Conservation (phyloP, 2,888 invertebrate species). For the Omphaloscelis lunosa region DNA sequence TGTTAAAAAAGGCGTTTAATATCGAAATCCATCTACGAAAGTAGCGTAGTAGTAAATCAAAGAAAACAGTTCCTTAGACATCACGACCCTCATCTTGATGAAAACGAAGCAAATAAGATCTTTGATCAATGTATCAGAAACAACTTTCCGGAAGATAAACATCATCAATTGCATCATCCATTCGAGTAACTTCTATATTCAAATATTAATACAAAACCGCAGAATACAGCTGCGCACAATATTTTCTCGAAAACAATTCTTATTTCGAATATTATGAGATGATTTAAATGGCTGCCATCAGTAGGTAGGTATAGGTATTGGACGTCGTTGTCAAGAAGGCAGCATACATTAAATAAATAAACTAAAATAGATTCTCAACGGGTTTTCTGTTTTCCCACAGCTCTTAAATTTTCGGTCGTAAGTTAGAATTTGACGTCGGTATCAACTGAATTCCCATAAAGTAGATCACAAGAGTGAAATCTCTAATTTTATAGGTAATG, state of each 20-base stretch:
- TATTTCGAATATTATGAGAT: not conserved
- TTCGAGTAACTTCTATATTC: slow-evolving; percentile 16
- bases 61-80: not conserved
- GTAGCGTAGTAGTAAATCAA: not conserved
- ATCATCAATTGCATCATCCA: not conserved
- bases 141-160: slow-evolving; percentile 21
- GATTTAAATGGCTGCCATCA: not conserved
- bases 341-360: slow-evolving; percentile 32
- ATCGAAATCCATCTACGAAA: not conserved
- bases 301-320: slow-evolving; percentile 5
- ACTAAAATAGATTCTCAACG: not conserved
- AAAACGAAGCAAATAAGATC: not conserved
- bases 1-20: too few relatives aligned
- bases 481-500: not conserved
- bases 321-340: not conserved
- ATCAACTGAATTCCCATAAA: slow-evolving; percentile 11
- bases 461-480: slow-evolving; percentile 19
- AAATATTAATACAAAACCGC: slow-evolving; percentile 23
- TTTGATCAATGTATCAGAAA: not conserved
- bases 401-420: slow-evolving; percentile 2
- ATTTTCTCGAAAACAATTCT: slow-evolving; percentile 18
- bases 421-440: not conserved
- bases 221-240: slow-evolving; percentile 10
- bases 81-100: not conserved
- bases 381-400: slow-evolving; percentile 33